Evolutionary conservation across 2,888 invertebrate genomes (phyloP), one percentile per base, ranked within the genome.

Genomic region (Rotaria macrura): DNA sequence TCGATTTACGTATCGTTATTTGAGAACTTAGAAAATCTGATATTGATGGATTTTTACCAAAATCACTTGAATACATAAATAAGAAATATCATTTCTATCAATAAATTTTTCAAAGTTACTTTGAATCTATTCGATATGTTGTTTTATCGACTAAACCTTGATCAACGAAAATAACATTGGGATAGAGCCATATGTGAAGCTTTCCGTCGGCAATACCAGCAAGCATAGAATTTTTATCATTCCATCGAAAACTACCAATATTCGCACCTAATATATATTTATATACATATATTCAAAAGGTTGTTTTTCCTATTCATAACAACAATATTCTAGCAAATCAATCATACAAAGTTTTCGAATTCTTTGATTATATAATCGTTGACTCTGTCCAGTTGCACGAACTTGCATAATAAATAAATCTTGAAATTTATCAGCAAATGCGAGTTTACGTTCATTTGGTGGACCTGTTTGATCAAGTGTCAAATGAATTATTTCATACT

Each of bases 391-490:
- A 89, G 94, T 93, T 17, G 94, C 93, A 87, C 94, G 93, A 6
- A 95, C 93, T 34, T 92, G 89, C 3, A 91, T 91, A 12, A 97
- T 92, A 90, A 94, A 95, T 29, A 97, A 92, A 91, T 97, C 97
- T 88, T 94, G 93, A 89, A 96, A 96, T 88, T 93, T 93, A 91
- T 99, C 98, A 47, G 97, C 92, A 87, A 97, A 92, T 0, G 96
- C 96, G 83, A 97, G 91, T 89, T 94, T 94, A 87, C 97, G 93
- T 88, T 95, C 95, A 55, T 93, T 93, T 0, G 94, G 90, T 0
- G 94, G 93, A 0, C 96, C 96, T 85, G 94, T 94, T 89, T 96
- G 95, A 90, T 96, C 96, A 79, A 97, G 92, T 0, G 95, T 94
- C 29, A 98, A 92, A 89, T 94, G 94, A 5, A 93, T 93, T n/a